Evolutionary conservation across 2,888 invertebrate species (phyloP).

Genomic region (Luperina testacea): DNA sequence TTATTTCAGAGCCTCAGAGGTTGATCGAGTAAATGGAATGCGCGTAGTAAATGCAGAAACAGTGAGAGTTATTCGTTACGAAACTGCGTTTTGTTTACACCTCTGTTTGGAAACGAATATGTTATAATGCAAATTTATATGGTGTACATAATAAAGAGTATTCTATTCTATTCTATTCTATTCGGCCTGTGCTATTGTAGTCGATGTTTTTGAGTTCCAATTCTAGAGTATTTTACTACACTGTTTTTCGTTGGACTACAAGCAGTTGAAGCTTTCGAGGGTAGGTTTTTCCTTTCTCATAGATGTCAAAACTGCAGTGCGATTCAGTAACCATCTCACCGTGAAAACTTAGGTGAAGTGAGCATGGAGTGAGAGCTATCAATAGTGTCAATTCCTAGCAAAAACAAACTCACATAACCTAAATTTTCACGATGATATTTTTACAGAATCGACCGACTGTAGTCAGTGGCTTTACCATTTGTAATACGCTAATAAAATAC

Average conservation of each 20-base stretch:
- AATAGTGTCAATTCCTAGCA: too few species aligned
- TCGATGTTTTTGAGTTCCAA: neutral
- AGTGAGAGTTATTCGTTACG: neutral
- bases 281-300: neutral
- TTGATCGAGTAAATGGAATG: constrained; percentile 8
- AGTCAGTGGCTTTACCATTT: neutral
- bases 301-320: neutral
- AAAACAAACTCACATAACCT: too few species aligned
- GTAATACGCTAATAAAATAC: too few species aligned
- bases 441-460: neutral
- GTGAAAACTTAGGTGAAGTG: too few species aligned
- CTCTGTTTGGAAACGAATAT: constrained; percentile 16
- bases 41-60: neutral
- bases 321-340: too few species aligned
- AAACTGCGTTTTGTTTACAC: constrained; percentile 7
- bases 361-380: too few species aligned
- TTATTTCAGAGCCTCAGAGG: neutral
- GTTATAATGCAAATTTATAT: constrained; percentile 7
- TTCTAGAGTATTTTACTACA: neutral
- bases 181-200: neutral
- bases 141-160: too few species aligned
- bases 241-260: too few species aligned
- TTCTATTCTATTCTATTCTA: too few species aligned
- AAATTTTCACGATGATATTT: too few species aligned
- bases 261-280: neutral